These are phyloP conservation scores for Lottia scabra DNA, from an alignment of 2,888 invertebrate genomes.

Conservation along the genomic window DNA sequence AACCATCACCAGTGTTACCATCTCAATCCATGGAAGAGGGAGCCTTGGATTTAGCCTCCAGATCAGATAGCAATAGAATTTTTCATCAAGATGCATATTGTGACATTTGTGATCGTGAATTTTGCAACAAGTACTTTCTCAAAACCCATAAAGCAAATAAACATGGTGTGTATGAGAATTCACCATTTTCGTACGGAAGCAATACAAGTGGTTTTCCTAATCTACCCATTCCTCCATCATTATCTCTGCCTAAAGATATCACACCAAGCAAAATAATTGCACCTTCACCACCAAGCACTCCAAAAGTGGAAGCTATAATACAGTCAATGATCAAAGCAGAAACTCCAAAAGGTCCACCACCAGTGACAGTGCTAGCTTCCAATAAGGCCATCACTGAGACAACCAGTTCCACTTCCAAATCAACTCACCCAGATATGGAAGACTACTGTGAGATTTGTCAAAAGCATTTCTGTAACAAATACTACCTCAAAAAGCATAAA, in stretches of 20 bases:
- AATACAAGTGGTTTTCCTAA: not conserved
- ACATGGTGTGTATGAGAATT: slow-evolving; percentile 81
- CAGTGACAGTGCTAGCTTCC: slow-evolving; percentile 10
- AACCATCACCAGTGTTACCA: slow-evolving; percentile 5
- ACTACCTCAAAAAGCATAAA: slow-evolving; percentile 70
- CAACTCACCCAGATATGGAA: slow-evolving; percentile 59
- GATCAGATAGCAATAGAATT: slow-evolving; percentile 71
- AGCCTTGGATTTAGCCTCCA: slow-evolving; percentile 16
- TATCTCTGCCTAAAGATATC: slow-evolving; percentile 28
- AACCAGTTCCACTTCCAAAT: slow-evolving; percentile 10
- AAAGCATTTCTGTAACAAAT: slow-evolving; percentile 71
- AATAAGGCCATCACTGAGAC: slow-evolving; percentile 7
- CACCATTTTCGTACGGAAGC: slow-evolving; percentile 31
- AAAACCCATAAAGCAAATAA: slow-evolving; percentile 98
- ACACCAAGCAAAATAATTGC: slow-evolving; percentile 29
- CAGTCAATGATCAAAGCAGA: slow-evolving; percentile 8
- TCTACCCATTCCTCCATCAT: slow-evolving; percentile 39
- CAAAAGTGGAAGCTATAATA: slow-evolving; percentile 16
- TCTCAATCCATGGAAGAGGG: slow-evolving; percentile 28
- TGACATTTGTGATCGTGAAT: slow-evolving; percentile 97
- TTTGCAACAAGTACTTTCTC: slow-evolving; percentile 97
- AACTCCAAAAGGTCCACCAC: slow-evolving; percentile 13
- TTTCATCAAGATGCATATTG: slow-evolving; percentile 98
- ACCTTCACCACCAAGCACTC: slow-evolving; percentile 42
- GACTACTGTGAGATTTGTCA: slow-evolving; percentile 70